Evolutionary conservation across 2,888 invertebrate species (phyloP).

Genomic region (Elegia similella): DNA sequence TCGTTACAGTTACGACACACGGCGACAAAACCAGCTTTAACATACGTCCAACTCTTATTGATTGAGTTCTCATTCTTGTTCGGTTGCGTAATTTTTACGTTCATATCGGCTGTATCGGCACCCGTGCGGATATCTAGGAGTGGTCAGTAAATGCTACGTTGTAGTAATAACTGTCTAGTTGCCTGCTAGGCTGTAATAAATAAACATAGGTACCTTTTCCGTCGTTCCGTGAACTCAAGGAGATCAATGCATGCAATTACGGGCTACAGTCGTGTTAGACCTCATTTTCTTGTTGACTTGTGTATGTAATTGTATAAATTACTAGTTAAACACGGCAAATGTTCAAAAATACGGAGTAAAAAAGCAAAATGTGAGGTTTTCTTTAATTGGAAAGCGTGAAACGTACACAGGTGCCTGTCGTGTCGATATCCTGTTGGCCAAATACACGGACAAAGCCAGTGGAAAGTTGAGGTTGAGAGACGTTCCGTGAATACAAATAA

Average conservation of each 20-base stretch:
- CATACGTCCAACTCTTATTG: slow-evolving; percentile 37
- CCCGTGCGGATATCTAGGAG: slow-evolving; percentile 52
- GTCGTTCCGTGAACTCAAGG: slow-evolving; percentile 71
- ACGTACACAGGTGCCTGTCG: slow-evolving; percentile 22
- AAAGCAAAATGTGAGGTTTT: background rate
- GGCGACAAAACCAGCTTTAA: slow-evolving; percentile 41
- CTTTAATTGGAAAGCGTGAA: slow-evolving; percentile 39
- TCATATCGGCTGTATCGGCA: slow-evolving; percentile 36
- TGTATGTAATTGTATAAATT: slow-evolving; percentile 54
- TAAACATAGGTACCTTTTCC: slow-evolving; percentile 53
- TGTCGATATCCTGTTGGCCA: slow-evolving; percentile 47
- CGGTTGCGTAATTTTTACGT: slow-evolving; percentile 44
- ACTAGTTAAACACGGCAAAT: slow-evolving; percentile 28
- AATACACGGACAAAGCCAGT: slow-evolving; percentile 60
- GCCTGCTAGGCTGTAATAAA: slow-evolving; percentile 44
- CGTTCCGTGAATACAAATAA: slow-evolving; percentile 70
- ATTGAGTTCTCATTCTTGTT: slow-evolving; percentile 52
- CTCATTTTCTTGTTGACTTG: slow-evolving; percentile 43
- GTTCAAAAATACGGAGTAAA: slow-evolving; percentile 16
- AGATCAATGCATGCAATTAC: slow-evolving; percentile 69
- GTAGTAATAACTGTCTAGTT: slow-evolving; percentile 36
- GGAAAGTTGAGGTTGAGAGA: slow-evolving; percentile 63
- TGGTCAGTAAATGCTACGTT: slow-evolving; percentile 53
- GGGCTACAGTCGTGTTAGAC: slow-evolving; percentile 36
- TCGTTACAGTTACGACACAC: slow-evolving; percentile 54